Evolutionary conservation across 1,140 invertebrate genomes (phyloP), one percentile per base, ranked within the genome.

Genomic region (Drosophila orena): DNA sequence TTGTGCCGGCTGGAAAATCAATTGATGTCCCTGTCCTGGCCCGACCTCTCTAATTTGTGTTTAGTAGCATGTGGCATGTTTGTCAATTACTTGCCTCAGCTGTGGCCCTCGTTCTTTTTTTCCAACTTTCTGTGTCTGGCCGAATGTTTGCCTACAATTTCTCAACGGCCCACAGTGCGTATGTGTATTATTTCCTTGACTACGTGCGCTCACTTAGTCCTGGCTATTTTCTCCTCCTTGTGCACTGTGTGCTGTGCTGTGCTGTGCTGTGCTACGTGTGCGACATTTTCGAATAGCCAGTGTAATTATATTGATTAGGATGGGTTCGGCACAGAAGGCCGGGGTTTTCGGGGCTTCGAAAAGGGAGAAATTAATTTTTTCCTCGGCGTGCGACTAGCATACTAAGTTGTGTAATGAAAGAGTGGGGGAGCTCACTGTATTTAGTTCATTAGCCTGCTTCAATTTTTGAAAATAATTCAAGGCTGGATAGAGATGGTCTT

Each of bases 291-390:
- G 65, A 88, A 88, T 79, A 88, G 84, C 72, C 57, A 57, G 66
- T 79, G 77, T 88, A 88, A 88, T 88, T 88, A 88, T 88, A 88
- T 88, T 89, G 84, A 88, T 88, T 89, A 84, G 79, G 64, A 59
- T 60, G 49, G 53, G 52, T 15, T 37, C 42, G 10, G 10, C 12
- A 35, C 1, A 34, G 43, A 49, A 47, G 44, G 54, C 65, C n/a
- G n/a, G n/a, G n/a, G n/a, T n/a, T 62, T 54, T 46, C 35, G 35
- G 58, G 38, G 20, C 44, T 49, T 34, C 20, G 30, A 44, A 69
- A 46, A 46, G 55, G 52, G 52, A 68, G 70, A 88, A 83, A 88
- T 89, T 88, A 79, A 79, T 83, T 88, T 65, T 78, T 74, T 44
- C 35, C 27, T 38, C 47, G 20, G 6, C 20, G 27, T 86, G 83